Conservation (phyloP, 2,888 invertebrate genomes). For the Keiferia lycopersicella region DNA sequence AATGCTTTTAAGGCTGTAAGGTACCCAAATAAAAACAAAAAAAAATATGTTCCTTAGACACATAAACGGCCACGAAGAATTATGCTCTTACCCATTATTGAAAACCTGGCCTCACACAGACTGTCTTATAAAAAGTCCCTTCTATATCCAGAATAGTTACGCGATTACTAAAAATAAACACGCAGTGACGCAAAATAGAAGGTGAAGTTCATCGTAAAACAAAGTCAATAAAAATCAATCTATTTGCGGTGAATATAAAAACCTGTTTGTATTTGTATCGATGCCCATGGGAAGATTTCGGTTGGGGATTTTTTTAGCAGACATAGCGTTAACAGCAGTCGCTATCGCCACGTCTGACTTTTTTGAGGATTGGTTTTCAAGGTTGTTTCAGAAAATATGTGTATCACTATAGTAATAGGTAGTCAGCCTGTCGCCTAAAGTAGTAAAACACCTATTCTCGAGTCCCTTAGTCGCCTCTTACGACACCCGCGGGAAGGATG, state of each 20-base stretch:
- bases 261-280: conserved; percentile 62
- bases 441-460: too few species aligned
- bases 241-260: conserved; percentile 68
- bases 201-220: conserved; percentile 48
- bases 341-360: too few species aligned
- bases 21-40: too few species aligned
- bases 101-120: not conserved
- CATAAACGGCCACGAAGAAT: not conserved
- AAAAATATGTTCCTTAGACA: too few species aligned
- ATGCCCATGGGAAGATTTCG: conserved; percentile 64
- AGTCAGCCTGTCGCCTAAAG: too few species aligned
- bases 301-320: not conserved
- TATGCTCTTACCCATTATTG: not conserved
- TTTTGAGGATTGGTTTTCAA: too few species aligned
- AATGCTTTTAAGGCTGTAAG: too few species aligned
- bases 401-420: too few species aligned
- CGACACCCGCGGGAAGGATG: too few species aligned
- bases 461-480: too few species aligned
- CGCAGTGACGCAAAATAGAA: conserved; percentile 51
- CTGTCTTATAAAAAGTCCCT: conserved; percentile 20
- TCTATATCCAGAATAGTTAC: conserved; percentile 19
- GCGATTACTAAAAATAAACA: conserved; percentile 47
- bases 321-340: too few species aligned
- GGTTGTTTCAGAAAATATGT: too few species aligned
- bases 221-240: conserved; percentile 54